Evolutionary conservation across 2,888 invertebrate species (phyloP).

Genomic region (Drosophila kokeensis): DNA sequence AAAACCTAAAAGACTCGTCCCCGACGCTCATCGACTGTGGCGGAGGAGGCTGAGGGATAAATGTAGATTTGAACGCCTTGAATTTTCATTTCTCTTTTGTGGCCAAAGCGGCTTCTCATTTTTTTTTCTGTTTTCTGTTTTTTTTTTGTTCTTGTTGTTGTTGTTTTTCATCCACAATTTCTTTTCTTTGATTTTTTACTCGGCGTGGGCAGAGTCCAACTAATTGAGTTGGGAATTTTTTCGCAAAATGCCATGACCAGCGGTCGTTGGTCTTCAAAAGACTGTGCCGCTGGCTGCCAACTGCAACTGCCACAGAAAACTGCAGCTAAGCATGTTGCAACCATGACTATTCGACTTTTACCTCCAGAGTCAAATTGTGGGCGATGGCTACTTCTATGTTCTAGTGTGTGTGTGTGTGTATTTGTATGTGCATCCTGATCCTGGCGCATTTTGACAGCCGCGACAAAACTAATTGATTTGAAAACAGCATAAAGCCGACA

Average conservation of each 20-base stretch:
- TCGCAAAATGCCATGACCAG: slow-evolving; percentile 62
- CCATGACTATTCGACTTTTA: slow-evolving; percentile 58
- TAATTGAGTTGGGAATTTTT: slow-evolving; percentile 81
- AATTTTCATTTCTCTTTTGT: slow-evolving; percentile 62
- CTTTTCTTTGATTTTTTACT: slow-evolving; percentile 33
- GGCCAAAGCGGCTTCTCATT: slow-evolving; percentile 58
- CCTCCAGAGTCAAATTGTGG: neutral
- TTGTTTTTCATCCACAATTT: slow-evolving; percentile 9
- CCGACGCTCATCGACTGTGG: slow-evolving; percentile 34
- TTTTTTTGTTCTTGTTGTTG: neutral
- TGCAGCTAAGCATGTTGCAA: slow-evolving; percentile 35
- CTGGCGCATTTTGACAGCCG: slow-evolving; percentile 82
- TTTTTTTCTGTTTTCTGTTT: slow-evolving; percentile 22
- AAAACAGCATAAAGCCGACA: slow-evolving; percentile 80
- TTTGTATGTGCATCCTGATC: slow-evolving; percentile 29
- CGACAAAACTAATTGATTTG: slow-evolving; percentile 85
- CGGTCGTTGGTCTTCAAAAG: slow-evolving; percentile 49
- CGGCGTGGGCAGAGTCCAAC: slow-evolving; percentile 66
- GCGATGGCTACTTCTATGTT: slow-evolving; percentile 16
- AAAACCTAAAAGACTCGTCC: slow-evolving; percentile 32
- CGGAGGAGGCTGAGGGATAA: slow-evolving; percentile 59
- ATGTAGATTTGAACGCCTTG: slow-evolving; percentile 81
- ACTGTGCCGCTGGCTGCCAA: slow-evolving; percentile 29
- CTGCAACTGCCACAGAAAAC: slow-evolving; percentile 20
- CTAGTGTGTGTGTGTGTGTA: neutral